These are phyloP conservation scores for Calephelis nemesis DNA, from an alignment of 1,140 invertebrate genomes.

Conservation along the genomic window DNA sequence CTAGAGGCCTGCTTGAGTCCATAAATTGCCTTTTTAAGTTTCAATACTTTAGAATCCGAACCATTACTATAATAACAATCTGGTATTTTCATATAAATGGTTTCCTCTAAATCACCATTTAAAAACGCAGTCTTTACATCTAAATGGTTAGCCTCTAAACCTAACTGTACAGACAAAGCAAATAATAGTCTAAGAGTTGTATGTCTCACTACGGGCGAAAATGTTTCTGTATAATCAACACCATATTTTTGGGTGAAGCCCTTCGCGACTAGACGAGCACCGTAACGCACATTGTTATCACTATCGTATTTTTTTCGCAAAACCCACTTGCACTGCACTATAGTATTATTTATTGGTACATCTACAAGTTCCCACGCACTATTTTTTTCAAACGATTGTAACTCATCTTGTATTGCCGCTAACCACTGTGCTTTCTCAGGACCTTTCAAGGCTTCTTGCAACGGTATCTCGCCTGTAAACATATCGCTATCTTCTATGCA, in stretches of 20 bases:
- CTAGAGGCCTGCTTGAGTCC: slow-evolving; percentile 36
- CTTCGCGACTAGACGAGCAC: slow-evolving; percentile 43
- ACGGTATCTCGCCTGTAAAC: too few species aligned
- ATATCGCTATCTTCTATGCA: too few species aligned
- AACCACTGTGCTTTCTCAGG: too few species aligned
- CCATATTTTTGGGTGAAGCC: slow-evolving; percentile 36
- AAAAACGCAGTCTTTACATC: slow-evolving; percentile 57
- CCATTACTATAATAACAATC: slow-evolving; percentile 13
- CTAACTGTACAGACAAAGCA: slow-evolving; percentile 43
- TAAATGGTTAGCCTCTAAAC: slow-evolving; percentile 35
- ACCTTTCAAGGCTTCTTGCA: too few species aligned
- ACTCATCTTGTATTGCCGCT: too few species aligned
- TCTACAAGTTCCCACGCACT: too few species aligned
- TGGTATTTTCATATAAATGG: slow-evolving; percentile 47
- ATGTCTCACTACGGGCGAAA: slow-evolving; percentile 51
- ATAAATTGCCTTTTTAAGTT: slow-evolving; percentile 34
- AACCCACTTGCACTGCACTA: too few species aligned
- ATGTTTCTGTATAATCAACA: slow-evolving; percentile 37
- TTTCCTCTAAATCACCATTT: slow-evolving; percentile 62
- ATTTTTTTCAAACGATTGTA: too few species aligned
- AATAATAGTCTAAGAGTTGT: slow-evolving; percentile 58
- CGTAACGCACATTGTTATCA: too few species aligned
- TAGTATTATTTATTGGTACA: too few species aligned
- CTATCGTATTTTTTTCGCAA: too few species aligned
- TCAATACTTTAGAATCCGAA: slow-evolving; percentile 26